These are phyloP conservation scores for Strigops habroptila DNA, from an alignment of 2,113 vertebrate species.

Conservation along the genomic window DNA sequence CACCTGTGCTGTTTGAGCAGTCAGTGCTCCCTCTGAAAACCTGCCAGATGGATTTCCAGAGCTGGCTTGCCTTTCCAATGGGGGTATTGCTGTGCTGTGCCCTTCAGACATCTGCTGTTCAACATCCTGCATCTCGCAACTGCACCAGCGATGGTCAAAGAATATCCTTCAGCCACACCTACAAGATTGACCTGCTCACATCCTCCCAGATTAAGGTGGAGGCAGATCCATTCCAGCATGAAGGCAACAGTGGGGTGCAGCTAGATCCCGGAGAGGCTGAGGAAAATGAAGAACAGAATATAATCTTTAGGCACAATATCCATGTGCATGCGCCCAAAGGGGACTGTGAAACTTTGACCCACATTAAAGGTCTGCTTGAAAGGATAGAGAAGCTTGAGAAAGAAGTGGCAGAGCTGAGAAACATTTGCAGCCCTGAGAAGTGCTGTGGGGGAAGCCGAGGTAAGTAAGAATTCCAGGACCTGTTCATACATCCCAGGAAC, in stretches of 20 bases:
- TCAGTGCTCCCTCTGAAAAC: neutral
- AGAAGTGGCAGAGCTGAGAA: conserved; percentile 82
- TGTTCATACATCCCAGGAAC: neutral
- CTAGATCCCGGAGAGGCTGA: neutral
- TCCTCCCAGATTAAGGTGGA: conserved; percentile 75
- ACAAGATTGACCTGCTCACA: conserved; percentile 78
- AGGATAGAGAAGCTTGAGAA: conserved; percentile 84
- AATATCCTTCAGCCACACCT: conserved; percentile 86
- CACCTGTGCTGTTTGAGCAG: neutral
- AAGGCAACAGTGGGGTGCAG: conserved; percentile 56
- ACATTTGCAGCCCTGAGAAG: conserved; percentile 69
- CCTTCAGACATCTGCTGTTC: conserved; percentile 43
- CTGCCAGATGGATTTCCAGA: conserved; percentile 40
- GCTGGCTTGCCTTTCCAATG: conserved; percentile 27
- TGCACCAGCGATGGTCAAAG: conserved; percentile 66
- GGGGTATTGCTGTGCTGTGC: conserved; percentile 67
- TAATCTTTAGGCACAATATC: conserved; percentile 87
- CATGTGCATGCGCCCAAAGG: conserved; percentile 73
- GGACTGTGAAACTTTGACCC: conserved; percentile 75
- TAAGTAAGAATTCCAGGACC: conserved; percentile 12
- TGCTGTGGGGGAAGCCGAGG: conserved; percentile 75
- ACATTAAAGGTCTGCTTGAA: conserved; percentile 77
- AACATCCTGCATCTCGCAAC: conserved; percentile 8
- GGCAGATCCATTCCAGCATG: conserved; percentile 58
- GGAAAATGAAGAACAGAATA: conserved; percentile 75